Evolutionary conservation across 1,140 invertebrate species (phyloP).

Genomic region (Scaptomyza hsui): DNA sequence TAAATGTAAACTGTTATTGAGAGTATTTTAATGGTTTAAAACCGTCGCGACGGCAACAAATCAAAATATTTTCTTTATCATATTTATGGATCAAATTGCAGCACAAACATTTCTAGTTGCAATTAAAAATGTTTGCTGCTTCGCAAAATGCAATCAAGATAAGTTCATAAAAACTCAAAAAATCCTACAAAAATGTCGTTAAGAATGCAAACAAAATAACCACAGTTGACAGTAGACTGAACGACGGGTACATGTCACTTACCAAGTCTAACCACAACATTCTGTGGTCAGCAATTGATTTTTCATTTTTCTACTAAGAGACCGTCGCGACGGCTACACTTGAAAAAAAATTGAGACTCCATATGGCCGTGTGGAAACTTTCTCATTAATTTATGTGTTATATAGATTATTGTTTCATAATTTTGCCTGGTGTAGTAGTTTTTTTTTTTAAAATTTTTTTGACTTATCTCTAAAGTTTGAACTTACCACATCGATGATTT

Average conservation of each 20-base stretch:
- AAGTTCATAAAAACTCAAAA: background rate
- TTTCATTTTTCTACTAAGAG: conserved; percentile 87
- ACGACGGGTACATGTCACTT: conserved; percentile 88
- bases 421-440: conserved; percentile 10
- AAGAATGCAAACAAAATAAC: no score
- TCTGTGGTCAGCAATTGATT: conserved; percentile 94
- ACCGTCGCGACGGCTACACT: conserved; percentile 5
- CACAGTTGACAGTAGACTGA: background rate
- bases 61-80: background rate
- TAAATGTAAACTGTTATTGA: conserved; percentile 51
- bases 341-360: conserved; percentile 49
- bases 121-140: conserved; percentile 12
- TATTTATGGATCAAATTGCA: background rate
- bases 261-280: conserved; percentile 98
- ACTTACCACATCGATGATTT: conserved; percentile 99
- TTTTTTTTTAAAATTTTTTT: no score
- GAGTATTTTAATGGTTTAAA: conserved; percentile 2
- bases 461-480: conserved; percentile 10
- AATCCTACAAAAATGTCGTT: background rate
- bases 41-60: conserved; percentile 6
- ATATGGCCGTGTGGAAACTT: conserved; percentile 20
- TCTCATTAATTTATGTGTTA: conserved; percentile 34
- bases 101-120: conserved; percentile 2
- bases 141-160: background rate
- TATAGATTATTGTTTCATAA: conserved; percentile 19